A percentile compares a stretch with the other conserved stretches of the same genome.
These are phyloP conservation scores for Falco cherrug DNA, from an alignment of 2,797 vertebrate species.

Conservation along the genomic window DNA sequence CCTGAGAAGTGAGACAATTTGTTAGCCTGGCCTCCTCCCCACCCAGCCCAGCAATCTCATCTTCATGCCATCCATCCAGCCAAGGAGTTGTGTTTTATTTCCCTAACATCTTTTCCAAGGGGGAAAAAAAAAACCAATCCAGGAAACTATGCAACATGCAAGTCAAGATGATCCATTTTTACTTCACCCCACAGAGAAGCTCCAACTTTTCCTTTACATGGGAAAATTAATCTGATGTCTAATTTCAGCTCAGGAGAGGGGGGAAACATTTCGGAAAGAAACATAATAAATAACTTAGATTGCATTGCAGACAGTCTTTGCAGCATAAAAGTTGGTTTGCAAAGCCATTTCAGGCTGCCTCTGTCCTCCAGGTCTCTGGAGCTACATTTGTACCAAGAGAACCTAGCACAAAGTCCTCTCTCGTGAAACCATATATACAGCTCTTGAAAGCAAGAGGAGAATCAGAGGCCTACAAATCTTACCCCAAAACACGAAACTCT, in stretches of 20 bases:
- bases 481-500: background rate
- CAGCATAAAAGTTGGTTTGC: background rate
- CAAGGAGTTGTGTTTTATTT: background rate
- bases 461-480: background rate
- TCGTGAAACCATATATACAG: background rate
- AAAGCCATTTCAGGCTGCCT: background rate
- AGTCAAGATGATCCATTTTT: background rate
- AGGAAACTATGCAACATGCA: background rate
- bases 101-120: background rate
- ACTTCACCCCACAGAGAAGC: background rate
- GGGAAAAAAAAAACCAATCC: background rate
- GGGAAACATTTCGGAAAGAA: background rate
- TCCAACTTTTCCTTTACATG: background rate
- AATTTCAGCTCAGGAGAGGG: background rate
- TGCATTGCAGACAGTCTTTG: background rate
- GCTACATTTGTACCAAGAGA: background rate
- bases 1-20: background rate
- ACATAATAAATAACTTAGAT: background rate
- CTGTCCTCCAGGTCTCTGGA: conserved; percentile 4
- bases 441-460: background rate
- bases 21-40: background rate
- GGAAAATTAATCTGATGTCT: background rate
- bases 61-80: background rate
- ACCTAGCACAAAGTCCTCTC: background rate
- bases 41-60: background rate